Percentiles rank a stretch among this genome's conserved stretches.
These are phyloP conservation scores for Zaprionus camerounensis DNA, from an alignment of 1,140 invertebrate genomes.

Conservation along the genomic window DNA sequence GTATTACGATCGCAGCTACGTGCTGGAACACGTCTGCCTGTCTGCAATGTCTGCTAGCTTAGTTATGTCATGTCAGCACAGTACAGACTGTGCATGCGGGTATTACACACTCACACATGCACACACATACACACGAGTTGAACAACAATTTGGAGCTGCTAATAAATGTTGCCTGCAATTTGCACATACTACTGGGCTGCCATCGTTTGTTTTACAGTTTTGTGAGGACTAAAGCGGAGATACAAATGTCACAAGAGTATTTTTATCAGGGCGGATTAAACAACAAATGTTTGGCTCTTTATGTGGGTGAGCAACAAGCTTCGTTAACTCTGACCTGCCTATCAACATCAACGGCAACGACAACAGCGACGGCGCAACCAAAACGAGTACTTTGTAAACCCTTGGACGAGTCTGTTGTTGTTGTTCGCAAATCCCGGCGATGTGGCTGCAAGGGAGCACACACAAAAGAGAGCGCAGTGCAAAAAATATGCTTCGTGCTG, in stretches of 20 bases:
- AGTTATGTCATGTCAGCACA: constrained; percentile 50
- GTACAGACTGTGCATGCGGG: constrained; percentile 19
- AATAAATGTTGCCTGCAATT: constrained; percentile 63
- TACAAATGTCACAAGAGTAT: constrained; percentile 39
- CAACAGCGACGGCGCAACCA: constrained; percentile 47
- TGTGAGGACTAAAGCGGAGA: constrained; percentile 15
- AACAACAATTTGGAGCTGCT: constrained; percentile 23
- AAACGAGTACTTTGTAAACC: constrained; percentile 34
- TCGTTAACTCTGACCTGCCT: constrained; percentile 68
- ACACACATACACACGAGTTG: neutral
- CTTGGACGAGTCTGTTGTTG: constrained; percentile 56
- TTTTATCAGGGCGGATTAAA: constrained; percentile 40
- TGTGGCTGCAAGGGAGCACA: constrained; percentile 18
- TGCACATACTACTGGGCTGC: constrained; percentile 26
- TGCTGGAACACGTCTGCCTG: neutral
- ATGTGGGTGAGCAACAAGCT: constrained; percentile 65
- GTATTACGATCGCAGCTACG: constrained; percentile 17
- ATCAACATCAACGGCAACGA: constrained; percentile 33
- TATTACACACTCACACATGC: neutral
- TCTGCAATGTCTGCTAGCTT: constrained; percentile 2
- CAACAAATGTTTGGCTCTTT: constrained; percentile 57
- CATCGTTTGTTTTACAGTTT: constrained; percentile 46
- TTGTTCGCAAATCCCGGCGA: constrained; percentile 65
- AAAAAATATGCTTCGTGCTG: constrained; percentile 68
- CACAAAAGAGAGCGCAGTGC: constrained; percentile 23